Evolutionary conservation across 2,888 invertebrate genomes (phyloP), one percentile per base, ranked within the genome.

Genomic region (Colostygia pectinataria): DNA sequence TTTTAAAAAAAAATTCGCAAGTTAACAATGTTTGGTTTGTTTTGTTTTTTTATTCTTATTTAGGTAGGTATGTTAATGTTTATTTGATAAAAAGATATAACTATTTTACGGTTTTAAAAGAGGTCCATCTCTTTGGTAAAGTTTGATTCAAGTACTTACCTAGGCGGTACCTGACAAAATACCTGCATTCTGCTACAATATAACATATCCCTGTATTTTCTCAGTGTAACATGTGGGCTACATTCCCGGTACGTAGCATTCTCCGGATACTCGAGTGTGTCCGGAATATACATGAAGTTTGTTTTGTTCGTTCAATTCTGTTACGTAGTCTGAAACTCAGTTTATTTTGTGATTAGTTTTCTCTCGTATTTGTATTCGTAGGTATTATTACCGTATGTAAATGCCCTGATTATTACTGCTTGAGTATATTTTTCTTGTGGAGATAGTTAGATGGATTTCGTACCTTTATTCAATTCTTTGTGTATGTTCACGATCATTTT

Each of bases 261-360:
- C n/a, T 14, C n/a, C 54, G 24, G 36, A 47, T 13, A 28, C 41
- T 46, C 24, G 15, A 14, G 18, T 27, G 29, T 32, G 13, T 23
- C 23, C 31, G 18, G 38, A 37, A 51, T 34, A 46, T 20, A 57
- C 37, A 23, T 29, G 31, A 18, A 42, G 39, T 44, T 46, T 34
- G 33, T 39, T 39, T 38, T 46, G 46, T 46, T 42, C 44, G 15
- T 40, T 28, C 7, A 5, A 25, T 31, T 25, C 15, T 31, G 27
- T 24, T 38, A 43, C 8, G 31, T 14, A 42, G 42, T 10, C 15
- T 49, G 18, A 29, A 41, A 41, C 37, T 29, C 3, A 8, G 20
- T 39, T 34, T 31, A n/a, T 13, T 20, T 20, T 2, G 20, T 5
- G 15, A 4, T 15, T 4, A 25, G 15, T 28, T 33, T 31, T 10